phyloP scores from a whole-genome alignment of 2,888 invertebrate species.

The Volucella inflata region DNA sequence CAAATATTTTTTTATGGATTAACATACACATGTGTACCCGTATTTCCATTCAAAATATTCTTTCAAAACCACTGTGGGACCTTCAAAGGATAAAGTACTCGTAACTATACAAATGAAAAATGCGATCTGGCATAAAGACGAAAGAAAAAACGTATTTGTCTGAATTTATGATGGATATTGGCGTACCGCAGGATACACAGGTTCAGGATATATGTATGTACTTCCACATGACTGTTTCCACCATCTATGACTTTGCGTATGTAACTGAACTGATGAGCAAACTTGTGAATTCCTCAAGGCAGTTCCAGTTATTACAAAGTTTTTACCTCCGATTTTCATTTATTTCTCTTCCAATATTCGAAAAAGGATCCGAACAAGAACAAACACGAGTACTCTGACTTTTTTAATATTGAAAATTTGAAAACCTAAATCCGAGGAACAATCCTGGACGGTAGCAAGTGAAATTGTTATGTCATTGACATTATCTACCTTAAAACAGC shows the following conservation, averaged over 20 bases:
- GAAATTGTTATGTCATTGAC: constrained; percentile 13
- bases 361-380: not conserved
- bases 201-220: not conserved
- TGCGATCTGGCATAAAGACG: not conserved
- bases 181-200: not conserved
- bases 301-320: constrained; percentile 11
- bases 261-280: constrained; percentile 19
- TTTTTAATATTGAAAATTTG: constrained; percentile 31
- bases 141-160: not conserved
- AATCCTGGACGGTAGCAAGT: not conserved
- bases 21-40: not conserved
- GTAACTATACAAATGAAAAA: not conserved
- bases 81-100: not conserved
- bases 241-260: not conserved
- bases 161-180: not conserved
- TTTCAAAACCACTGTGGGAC: not conserved
- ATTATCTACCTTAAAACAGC: constrained; percentile 20
- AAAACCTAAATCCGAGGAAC: not conserved
- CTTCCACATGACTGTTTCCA: constrained; percentile 18
- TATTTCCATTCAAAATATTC: not conserved
- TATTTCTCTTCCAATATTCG: not conserved
- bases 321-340: constrained; percentile 9
- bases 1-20: too few species aligned
- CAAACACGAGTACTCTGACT: constrained; percentile 13
- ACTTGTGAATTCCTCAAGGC: constrained; percentile 18